Conservation (phyloP, 2,888 invertebrate species). For the Drosophila merina region DNA sequence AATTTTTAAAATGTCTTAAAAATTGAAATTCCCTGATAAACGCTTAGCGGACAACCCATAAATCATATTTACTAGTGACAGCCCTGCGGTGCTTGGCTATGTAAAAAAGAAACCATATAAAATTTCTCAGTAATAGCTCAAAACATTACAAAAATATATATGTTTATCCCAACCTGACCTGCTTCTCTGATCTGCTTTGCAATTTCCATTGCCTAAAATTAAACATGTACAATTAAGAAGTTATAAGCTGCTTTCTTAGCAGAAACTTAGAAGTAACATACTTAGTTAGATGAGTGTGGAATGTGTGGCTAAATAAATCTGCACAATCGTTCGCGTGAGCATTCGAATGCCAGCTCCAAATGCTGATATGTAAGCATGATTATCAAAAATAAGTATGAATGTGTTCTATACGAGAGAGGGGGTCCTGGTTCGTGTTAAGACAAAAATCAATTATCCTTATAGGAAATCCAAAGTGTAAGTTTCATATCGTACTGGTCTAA, state of each 20-base stretch:
- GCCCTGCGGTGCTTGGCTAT: constrained; percentile 53
- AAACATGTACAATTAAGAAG: constrained; percentile 39
- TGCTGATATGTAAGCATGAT: constrained; percentile 79
- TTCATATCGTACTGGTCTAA: constrained; percentile 44
- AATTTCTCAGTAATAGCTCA: constrained; percentile 79
- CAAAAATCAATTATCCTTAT: constrained; percentile 23
- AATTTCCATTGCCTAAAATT: constrained; percentile 42
- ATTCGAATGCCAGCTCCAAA: constrained; percentile 67
- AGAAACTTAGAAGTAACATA: constrained; percentile 39
- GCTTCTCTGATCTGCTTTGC: neutral
- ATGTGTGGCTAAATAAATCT: constrained; percentile 32
- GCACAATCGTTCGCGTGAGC: constrained; percentile 47
- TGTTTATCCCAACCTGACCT: constrained; percentile 6
- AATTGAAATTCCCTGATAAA: constrained; percentile 73
- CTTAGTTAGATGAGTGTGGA: neutral
- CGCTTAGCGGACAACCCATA: constrained; percentile 59
- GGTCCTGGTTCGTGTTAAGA: constrained; percentile 10
- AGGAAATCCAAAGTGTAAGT: constrained; percentile 24
- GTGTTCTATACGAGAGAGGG: neutral
- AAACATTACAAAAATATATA: constrained; percentile 45
- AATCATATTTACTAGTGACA: constrained; percentile 17
- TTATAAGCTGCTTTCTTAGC: constrained; percentile 53
- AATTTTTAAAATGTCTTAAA: constrained; percentile 76
- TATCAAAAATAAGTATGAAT: constrained; percentile 64
- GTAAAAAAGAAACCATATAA: constrained; percentile 73